Evolutionary conservation across 2,797 vertebrate genomes (phyloP), one percentile per base, ranked within the genome.

Genomic region (Sebastes alutus): DNA sequence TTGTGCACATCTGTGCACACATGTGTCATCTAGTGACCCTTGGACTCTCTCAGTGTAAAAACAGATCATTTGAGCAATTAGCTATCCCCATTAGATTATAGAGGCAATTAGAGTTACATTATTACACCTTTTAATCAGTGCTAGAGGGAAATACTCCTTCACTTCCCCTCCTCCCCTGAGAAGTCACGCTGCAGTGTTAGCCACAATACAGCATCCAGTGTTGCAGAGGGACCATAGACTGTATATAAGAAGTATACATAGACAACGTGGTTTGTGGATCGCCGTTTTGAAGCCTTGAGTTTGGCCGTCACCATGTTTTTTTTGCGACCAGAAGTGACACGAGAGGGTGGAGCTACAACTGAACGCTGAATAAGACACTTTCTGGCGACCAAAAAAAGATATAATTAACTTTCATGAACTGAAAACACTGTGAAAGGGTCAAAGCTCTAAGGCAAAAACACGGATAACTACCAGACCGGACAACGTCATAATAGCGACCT

Each of bases 1-100:
- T 11, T 33, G 0, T 60, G 11, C 2, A 29, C 20, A 27, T 27
- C 16, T 23, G 29, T 29, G 12, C 13, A 16, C 35, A 20, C 27
- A 9, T 22, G 64, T 14, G 66, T 29, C 59, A n/a, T n/a, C 29
- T 62, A 64, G 42, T 38, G 69, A 78, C 65, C 56, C 18, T 38
- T 80, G 20, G 13, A 59, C 5, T 42, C 10, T 16, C 18, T 25
- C 3, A 14, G 27, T 32, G 7, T 54, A n/a, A 35, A 64, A 80
- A 60, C 9, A 1, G n/a, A 42, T 67, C 14, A 52, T 66, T 56
- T 30, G 16, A 58, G 32, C n/a, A 38, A 27, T 27, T 27, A 10
- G 7, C 33, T 33, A 64, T 77, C 70, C 42, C 5, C 7, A 49
- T 75, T 81, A 25, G 16, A 27, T 42, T 42, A 58, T 33, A 11